Evolutionary conservation across 2,797 vertebrate species (phyloP), one percentile per base, ranked within the genome.

Genomic region (Meda fulgida): DNA sequence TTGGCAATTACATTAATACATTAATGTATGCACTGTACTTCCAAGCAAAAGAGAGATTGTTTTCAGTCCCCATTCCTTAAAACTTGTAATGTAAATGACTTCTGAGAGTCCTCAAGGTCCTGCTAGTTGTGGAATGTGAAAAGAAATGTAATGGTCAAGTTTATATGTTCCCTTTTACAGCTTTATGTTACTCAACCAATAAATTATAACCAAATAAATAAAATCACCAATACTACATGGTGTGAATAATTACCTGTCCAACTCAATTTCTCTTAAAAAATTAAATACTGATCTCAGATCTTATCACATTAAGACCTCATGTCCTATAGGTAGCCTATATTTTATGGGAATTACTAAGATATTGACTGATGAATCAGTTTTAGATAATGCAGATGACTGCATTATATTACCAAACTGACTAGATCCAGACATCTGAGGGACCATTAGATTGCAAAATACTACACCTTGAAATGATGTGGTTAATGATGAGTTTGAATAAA

Each of bases 91-190:
- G 72, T 84, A 51, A 67, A 72, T 38, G 40, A 60, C 7, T 55
- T 65, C 29, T 77, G 38, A 70, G 38, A 48, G 55, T 77, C 67
- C 72, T 84, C 63, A 70, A 81, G 38, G 46, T 63, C 38, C 26
- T 60, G 55, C 69, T 78, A 75, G 58, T 18, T 80, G 40, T 31
- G 31, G 9, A 46, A 87, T 85, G 72, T 70, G 7, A 58, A 85
- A 75, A 67, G 1, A 73, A 76, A 60, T 34, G 21, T 46, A 65
- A 55, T 55, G 85, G n/a, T 78, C 36, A 43, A 18, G 3, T 76
- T 80, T 77, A 78, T 55, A 55, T 38, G 21, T n/a, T 58, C 43
- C 26, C 23, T 78, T 69, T 73, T 36, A 55, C 46, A 58, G 23
- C 66, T 80, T 65, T 23, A 63, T 58, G 16, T 31, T 65, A 51